Evolutionary conservation across 2,888 invertebrate genomes (phyloP), one percentile per base, ranked within the genome.

Genomic region (Hydriomena furcata): DNA sequence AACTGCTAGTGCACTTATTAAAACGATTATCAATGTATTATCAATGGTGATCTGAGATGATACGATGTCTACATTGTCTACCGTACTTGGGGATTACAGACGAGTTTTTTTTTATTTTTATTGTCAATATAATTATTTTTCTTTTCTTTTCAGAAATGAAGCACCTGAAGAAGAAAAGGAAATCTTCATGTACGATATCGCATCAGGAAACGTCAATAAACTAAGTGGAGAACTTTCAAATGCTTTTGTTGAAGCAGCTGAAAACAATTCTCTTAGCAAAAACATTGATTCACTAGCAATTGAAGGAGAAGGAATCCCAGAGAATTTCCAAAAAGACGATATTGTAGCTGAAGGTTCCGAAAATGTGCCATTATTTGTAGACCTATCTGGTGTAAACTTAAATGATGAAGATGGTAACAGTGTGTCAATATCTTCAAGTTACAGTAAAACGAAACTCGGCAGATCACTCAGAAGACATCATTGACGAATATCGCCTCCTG

Each of bases 161-260:
- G 73, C 81, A 52, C 68, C 76, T 8, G 76, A 90, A 31, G 89
- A 91, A 34, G 93, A 93, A 48, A 94, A 94, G 71, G 96, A 96
- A 86, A 96, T 97, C 66, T 97, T 93, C 82, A 96, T 97, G 96
- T 96, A 96, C 76, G 96, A 97, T 73, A 93, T 96, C 32, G 84
- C 91, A 53, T 93, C 94, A 2, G 93, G 94, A 66, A 93, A 92
- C 28, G 94, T 96, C 1, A 96, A 93, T 78, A 95, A 94, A 80
- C 84, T 97, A 12, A 93, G 93, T 60, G 96, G 97, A 1, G 96
- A 96, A 68, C 87, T 97, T 40, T 96, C 96, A 2, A 93, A 94
- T 40, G 95, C 96, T 25, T 97, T 97, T 66, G 96, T 96, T 1
- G 95, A 95, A 71, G 96, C 96, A 32, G 97, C 97, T 12, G 96